Conservation (phyloP, 1,140 invertebrate genomes). For the Scaptomyza montana region DNA sequence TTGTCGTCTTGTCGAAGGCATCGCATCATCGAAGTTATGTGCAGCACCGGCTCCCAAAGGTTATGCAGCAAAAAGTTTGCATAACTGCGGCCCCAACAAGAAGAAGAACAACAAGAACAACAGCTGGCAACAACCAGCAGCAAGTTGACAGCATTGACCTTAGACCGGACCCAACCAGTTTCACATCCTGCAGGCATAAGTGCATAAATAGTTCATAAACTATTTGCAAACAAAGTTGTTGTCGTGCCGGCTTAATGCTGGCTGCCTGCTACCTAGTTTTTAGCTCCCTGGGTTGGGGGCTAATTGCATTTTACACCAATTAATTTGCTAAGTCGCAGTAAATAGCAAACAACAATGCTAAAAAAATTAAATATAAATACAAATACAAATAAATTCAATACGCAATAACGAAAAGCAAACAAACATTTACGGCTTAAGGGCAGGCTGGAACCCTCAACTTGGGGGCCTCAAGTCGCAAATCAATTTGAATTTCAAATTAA, state of each 20-base stretch:
- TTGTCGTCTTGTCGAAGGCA: constrained; percentile 73
- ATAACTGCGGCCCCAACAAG: constrained; percentile 48
- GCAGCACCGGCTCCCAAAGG: constrained; percentile 37
- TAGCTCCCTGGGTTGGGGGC: constrained; percentile 17
- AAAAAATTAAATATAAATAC: constrained; percentile 9
- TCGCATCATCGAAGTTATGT: constrained; percentile 79
- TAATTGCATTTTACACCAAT: constrained; percentile 76
- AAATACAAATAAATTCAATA: constrained; percentile 36
- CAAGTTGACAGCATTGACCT: constrained; percentile 67
- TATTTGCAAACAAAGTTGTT: constrained; percentile 42
- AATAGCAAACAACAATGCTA: constrained; percentile 23
- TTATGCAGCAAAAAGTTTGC: constrained; percentile 62
- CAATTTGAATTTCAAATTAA: constrained; percentile 76
- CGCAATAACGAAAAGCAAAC: constrained; percentile 60
- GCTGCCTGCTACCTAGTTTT: background rate
- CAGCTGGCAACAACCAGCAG: constrained; percentile 2
- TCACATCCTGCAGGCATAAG: constrained; percentile 35
- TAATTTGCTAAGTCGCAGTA: constrained; percentile 52
- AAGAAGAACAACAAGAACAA: constrained; percentile 13
- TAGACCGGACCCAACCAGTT: constrained; percentile 16
- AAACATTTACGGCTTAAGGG: constrained; percentile 37
- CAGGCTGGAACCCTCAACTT: constrained; percentile 1
- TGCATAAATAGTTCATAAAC: constrained; percentile 79
- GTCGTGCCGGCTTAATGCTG: background rate
- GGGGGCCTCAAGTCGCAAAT: constrained; percentile 35